These are phyloP conservation scores for Pelecanus crispus DNA, from an alignment of 2,113 vertebrate species.

Conservation along the genomic window DNA sequence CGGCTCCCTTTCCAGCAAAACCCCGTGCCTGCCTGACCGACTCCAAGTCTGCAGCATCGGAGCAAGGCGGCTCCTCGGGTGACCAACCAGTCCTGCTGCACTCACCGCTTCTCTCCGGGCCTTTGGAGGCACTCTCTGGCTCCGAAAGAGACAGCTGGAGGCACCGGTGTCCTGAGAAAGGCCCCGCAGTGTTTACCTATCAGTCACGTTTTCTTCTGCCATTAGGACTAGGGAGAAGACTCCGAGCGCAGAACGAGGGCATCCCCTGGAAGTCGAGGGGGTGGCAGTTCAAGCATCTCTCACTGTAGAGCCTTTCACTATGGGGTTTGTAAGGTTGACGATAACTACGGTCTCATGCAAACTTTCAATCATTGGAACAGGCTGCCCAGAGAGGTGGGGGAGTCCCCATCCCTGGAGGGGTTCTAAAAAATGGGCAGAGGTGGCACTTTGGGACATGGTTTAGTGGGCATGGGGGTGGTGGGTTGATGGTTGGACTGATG, in stretches of 20 bases:
- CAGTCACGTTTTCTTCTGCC: rapidly evolving
- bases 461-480: too few species aligned
- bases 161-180: not conserved
- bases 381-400: too few species aligned
- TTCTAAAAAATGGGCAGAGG: too few species aligned
- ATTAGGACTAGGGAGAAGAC: rapidly evolving
- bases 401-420: too few species aligned
- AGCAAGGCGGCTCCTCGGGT: rapidly evolving
- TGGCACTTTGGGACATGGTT: too few species aligned
- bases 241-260: rapidly evolving
- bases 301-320: not conserved
- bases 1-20: not conserved
- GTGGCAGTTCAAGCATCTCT: not conserved
- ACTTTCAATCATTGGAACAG: too few species aligned
- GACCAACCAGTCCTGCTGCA: not conserved
- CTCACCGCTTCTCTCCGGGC: rapidly evolving
- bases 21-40: not conserved
- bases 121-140: not conserved
- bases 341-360: rapidly evolving
- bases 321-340: not conserved
- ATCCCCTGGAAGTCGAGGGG: not conserved
- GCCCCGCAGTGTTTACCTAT: too few species aligned
- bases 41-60: rapidly evolving
- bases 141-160: not conserved
- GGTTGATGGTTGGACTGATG: too few species aligned